phyloP scores from a whole-genome alignment of 2,888 invertebrate genomes.

The Carterocephalus palaemon region DNA sequence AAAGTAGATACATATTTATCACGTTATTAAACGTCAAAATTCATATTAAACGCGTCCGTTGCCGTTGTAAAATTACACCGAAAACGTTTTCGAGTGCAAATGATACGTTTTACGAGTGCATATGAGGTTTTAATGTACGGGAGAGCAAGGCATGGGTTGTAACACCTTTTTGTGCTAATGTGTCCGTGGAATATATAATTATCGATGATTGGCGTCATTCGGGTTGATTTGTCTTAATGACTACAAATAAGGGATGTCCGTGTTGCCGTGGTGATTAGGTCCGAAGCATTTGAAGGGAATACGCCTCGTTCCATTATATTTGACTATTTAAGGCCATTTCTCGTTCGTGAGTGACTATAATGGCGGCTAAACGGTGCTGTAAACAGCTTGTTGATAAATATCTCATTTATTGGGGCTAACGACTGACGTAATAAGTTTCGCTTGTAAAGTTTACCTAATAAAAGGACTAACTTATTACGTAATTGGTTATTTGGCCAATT shows the following conservation, averaged over 20 bases:
- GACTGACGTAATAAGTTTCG: slow-evolving; percentile 1
- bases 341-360: slow-evolving; percentile 8
- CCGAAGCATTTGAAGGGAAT: slow-evolving; percentile 47
- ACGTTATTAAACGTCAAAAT: slow-evolving; percentile 14
- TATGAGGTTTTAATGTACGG: slow-evolving; percentile 55
- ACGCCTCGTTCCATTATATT: slow-evolving; percentile 35
- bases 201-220: slow-evolving; percentile 63
- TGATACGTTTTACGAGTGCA: slow-evolving; percentile 44
- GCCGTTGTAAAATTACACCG: slow-evolving; percentile 38
- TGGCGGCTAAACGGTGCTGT: slow-evolving; percentile 9
- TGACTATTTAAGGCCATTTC: slow-evolving; percentile 12
- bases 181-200: slow-evolving; percentile 63
- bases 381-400: slow-evolving; percentile 22
- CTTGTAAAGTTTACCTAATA: neutral
- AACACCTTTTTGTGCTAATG: slow-evolving; percentile 70
- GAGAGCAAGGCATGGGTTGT: slow-evolving; percentile 43
- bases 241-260: slow-evolving; percentile 62
- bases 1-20: slow-evolving; percentile 3
- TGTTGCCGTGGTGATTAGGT: slow-evolving; percentile 42
- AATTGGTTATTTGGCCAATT: too few species aligned
- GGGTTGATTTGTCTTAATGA: slow-evolving; percentile 69
- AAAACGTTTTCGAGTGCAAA: slow-evolving; percentile 53
- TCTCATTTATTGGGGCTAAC: slow-evolving; percentile 7
- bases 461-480: neutral
- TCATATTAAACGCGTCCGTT: slow-evolving; percentile 26